Base-by-base conservation (phyloP, 1,140 invertebrate species). In the Drosophila carrolli region DNA sequence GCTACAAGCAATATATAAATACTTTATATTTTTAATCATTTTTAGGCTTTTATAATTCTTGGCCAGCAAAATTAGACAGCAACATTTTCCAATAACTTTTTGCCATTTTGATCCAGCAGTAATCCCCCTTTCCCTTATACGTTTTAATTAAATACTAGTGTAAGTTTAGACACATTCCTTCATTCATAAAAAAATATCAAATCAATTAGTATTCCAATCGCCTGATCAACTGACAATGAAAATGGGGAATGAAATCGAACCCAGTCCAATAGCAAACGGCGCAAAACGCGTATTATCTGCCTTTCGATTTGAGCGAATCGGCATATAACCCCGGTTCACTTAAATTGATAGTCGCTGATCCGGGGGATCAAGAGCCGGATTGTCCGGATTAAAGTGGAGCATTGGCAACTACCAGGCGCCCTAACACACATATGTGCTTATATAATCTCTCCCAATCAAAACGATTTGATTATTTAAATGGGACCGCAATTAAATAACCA, bases 321-420 rank as follows among this genome's bases (percentile, higher is more conserved):
- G n/a, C 29, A 14, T 7, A 11, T 59, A 32, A 70, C 16, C 67
- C 29, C n/a, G 27, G 74, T 29, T n/a, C 9, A 68, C 14, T n/a
- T 11, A n/a, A 75, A 57, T 67, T 76, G 73, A 76, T 76, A 76
- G 50, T 50, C 72, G 13, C 19, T 63, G 72, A 75, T 40, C 70
- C 29, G n/a, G 10, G 62, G 41, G 75, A 40, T 77, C 74, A 51
- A 14, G n/a, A 38, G 41, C 5, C 16, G 19, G 44, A 40, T 14
- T 70, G 77, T 74, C 74, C 57, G 74, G 51, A 70, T 70, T 77
- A 43, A 78, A 78, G 73, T 77, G 65, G 74, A 76, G 63, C 74
- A 61, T 23, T 19, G 10, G 16, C 57, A 47, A 8, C 8, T 32
- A 2, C 29, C 29, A 8, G 44, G 44, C 16, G 10, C 5, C 1